Evolutionary conservation across 2,113 vertebrate genomes (phyloP), one percentile per base, ranked within the genome.

Genomic region (Indicator maculatus): DNA sequence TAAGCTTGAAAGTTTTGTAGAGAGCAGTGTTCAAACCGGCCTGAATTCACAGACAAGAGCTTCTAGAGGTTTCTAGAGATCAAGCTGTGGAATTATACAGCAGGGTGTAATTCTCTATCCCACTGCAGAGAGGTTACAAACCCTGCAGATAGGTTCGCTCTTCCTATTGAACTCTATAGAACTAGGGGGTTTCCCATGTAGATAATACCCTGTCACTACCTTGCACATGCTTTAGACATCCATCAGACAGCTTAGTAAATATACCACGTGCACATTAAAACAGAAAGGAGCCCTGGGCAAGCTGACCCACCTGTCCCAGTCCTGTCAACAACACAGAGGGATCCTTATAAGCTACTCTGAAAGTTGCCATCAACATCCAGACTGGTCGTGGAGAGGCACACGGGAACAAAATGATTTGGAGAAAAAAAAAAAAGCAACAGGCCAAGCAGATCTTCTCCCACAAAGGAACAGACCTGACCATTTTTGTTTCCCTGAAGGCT

Each of bases 321-420:
- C 73, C 82, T 83, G 47, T 88, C 92, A 95, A 90, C 55, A 86
- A 83, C 33, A 79, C 5, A 24, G 73, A 91, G 33, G 76, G 63
- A 90, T 88, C 81, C 71, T 76, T 9, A 74, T 13, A 94, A 90
- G 58, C 86, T 90, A 82, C 76, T 90, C 70, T 88, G 61, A 95
- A 96, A 95, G 50, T 86, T 71, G 83, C 76, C 0, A 1, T 85
- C 88, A 96, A 94, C 70, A 90, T 93, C 88, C 90, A 88, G 81
- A 85, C 66, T 80, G 72, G 70, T 92, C 93, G 79, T 67, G 61
- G 70, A 91, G 81, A 95, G 94, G 90, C 90, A 96, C 60, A 0
- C 26, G 73, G 89, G 60, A 94, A 94, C 63, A 80, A 86, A 96
- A 93, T 9, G 23, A 28, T 90, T 90, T 67, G 56, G 80, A 88